Evolutionary conservation across 2,888 invertebrate genomes (phyloP).

Genomic region (Chorisops tibialis): DNA sequence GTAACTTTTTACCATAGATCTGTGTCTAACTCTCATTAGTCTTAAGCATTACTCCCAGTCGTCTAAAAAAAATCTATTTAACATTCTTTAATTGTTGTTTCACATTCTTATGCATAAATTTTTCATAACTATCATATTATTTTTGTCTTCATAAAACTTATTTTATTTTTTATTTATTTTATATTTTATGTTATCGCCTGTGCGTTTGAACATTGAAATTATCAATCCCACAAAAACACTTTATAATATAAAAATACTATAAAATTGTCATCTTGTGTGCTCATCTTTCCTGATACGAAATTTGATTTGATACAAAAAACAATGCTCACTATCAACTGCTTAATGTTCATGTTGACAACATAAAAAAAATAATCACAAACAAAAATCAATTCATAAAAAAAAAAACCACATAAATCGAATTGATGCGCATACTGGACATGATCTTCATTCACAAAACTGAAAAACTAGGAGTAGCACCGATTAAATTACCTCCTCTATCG

Average conservation of each 20-base stretch:
- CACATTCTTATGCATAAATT: too few relatives aligned
- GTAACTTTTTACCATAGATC: too few relatives aligned
- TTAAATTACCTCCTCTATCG: slow-evolving; percentile 54
- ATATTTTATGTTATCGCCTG: slow-evolving; percentile 24
- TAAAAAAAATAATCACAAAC: background rate
- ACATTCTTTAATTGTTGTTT: too few relatives aligned
- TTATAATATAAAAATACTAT: background rate
- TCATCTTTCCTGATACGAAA: slow-evolving; percentile 14
- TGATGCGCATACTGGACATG: slow-evolving; percentile 7
- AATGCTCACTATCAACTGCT: background rate
- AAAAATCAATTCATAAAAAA: background rate
- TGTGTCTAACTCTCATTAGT: too few relatives aligned
- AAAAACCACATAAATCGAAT: slow-evolving; percentile 21
- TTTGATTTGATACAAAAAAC: background rate
- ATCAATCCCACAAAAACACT: slow-evolving; percentile 9
- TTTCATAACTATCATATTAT: too few relatives aligned
- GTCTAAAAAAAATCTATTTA: too few relatives aligned
- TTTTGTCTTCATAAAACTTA: slow-evolving; percentile 10
- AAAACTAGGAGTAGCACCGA: slow-evolving; percentile 41
- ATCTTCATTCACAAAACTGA: too few relatives aligned
- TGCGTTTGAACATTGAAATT: slow-evolving; percentile 19
- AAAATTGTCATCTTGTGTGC: slow-evolving; percentile 19
- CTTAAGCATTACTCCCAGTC: too few relatives aligned
- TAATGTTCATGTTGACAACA: background rate
- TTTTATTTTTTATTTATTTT: slow-evolving; percentile 17